Evolutionary conservation across 2,888 invertebrate genomes (phyloP).

Genomic region (Drosophila borborema): DNA sequence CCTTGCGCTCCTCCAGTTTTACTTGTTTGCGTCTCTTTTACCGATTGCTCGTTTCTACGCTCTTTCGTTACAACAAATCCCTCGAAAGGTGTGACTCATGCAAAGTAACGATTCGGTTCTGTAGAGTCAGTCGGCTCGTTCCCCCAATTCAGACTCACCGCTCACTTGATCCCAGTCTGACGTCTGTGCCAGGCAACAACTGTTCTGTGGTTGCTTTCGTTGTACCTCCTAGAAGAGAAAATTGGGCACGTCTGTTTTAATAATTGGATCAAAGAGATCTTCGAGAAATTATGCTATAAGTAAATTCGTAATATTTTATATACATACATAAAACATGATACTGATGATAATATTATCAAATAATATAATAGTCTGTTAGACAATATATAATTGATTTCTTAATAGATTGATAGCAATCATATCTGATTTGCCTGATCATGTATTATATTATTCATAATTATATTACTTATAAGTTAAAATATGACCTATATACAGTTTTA

Average conservation of each 20-base stretch:
- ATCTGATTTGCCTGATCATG: too few relatives aligned
- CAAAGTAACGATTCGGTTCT: conserved; percentile 40
- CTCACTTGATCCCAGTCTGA: conserved; percentile 50
- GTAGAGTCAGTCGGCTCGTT: conserved; percentile 45
- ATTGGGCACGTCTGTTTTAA: conserved; percentile 1
- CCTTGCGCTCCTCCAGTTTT: conserved; percentile 38
- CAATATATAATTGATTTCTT: too few relatives aligned
- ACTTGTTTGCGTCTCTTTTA: conserved; percentile 71
- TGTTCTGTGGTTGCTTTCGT: conserved; percentile 31
- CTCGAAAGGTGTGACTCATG: conserved; percentile 58
- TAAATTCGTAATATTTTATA: too few relatives aligned
- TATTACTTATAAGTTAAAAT: too few relatives aligned
- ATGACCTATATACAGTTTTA: neutral
- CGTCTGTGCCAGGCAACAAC: conserved; percentile 44
- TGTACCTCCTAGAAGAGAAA: neutral
- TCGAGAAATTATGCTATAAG: neutral
- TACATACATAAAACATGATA: too few relatives aligned
- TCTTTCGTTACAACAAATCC: conserved; percentile 57
- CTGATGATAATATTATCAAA: too few relatives aligned
- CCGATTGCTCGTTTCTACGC: conserved; percentile 59
- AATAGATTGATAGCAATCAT: too few relatives aligned
- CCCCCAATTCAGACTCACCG: conserved; percentile 35
- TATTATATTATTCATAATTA: too few relatives aligned
- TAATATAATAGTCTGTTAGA: too few relatives aligned
- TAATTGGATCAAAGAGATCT: neutral